Evolutionary conservation across 1,140 invertebrate species (phyloP), one percentile per base, ranked within the genome.

Genomic region (Ceratina japonica): DNA sequence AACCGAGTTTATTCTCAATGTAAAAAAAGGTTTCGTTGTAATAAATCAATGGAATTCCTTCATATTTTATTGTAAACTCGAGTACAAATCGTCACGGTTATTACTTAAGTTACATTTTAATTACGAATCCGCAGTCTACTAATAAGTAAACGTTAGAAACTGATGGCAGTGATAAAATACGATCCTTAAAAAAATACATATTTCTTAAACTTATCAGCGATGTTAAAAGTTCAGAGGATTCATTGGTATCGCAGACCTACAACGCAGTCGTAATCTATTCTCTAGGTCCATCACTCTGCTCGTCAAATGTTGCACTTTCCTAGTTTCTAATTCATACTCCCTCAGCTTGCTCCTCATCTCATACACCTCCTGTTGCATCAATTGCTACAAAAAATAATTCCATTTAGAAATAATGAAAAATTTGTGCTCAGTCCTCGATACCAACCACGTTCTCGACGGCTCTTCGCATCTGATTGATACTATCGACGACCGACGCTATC

Each of bases 291-390:
- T 63, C 0, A 92, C 89, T 79, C 86, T 87, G 68, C 84, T 91
- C 16, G 87, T 87, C 20, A 92, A 72, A 62, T 92, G 90, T 54
- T 92, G 90, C 62, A 92, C 87, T 71, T 88, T 92, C 31, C 89
- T 89, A 1, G 87, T 87, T 75, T 92, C 91, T n/a, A 87, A 65
- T 51, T 92, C 92, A 15, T 91, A 91, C 61, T 88, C 81, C 54
- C 91, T 90, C 0, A 92, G 81, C 69, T 91, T 92, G 52, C 74
- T 91, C 49, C 86, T 86, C 87, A 93, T 88, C 18, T 91, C 89
- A 64, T 90, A 88, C 44, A 93, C 78, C 81, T 92, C 91, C 58
- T 90, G 90, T 64, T 91, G 88, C 90, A 91, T 91, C 7, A 86
- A 7, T 87, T 91, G 89, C 91, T 92, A 75, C 10, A n/a, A 59